A percentile compares a stretch with the other conserved stretches of the same genome.
Evolutionary conservation across 2,888 invertebrate species (phyloP).

Genomic region (Lypha dubia): DNA sequence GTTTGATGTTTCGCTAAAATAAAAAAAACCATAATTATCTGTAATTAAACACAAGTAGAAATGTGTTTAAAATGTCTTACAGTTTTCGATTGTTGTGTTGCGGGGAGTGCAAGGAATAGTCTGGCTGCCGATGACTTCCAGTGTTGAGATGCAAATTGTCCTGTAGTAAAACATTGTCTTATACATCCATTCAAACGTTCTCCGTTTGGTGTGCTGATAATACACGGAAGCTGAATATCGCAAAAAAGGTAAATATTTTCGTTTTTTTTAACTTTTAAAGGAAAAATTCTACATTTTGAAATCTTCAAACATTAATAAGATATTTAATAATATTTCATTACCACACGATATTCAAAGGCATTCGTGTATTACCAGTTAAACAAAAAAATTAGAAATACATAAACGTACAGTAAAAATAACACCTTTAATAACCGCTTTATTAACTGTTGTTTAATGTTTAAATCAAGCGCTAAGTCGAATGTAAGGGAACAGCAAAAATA

Average conservation of each 20-base stretch:
- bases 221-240: slow-evolving; percentile 84
- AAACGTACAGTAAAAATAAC: not conserved
- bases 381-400: slow-evolving; percentile 41
- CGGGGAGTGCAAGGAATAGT: slow-evolving; percentile 85
- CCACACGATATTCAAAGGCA: slow-evolving; percentile 83
- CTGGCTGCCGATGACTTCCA: slow-evolving; percentile 85
- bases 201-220: slow-evolving; percentile 84
- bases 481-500: too few relatives aligned
- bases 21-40: not conserved
- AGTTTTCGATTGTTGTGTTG: slow-evolving; percentile 85
- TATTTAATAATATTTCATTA: slow-evolving; percentile 68
- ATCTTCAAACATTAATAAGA: slow-evolving; percentile 32
- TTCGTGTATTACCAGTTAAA: slow-evolving; percentile 80
- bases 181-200: slow-evolving; percentile 84
- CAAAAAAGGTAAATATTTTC: slow-evolving; percentile 74
- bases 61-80: slow-evolving; percentile 81
- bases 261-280: slow-evolving; percentile 33
- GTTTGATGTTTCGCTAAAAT: slow-evolving; percentile 80
- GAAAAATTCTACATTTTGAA: slow-evolving; percentile 54
- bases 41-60: not conserved
- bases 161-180: slow-evolving; percentile 84
- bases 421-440: too few relatives aligned
- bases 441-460: too few relatives aligned
- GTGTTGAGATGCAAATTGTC: slow-evolving; percentile 83
- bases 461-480: too few relatives aligned